Base-by-base conservation (phyloP, 2,888 invertebrate genomes). In the Microctonus aethiopoides region DNA sequence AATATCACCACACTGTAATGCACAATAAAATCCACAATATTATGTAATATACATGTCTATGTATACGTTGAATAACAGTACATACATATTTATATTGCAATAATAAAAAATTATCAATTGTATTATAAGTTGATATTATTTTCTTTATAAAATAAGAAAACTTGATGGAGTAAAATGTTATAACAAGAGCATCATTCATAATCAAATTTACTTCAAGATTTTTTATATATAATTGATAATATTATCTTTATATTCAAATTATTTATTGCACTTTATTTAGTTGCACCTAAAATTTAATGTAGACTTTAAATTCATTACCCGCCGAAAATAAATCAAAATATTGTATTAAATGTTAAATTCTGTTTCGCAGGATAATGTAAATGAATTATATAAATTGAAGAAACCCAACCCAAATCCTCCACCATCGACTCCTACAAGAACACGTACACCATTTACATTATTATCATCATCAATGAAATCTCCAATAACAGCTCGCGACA, bases 231-330 rank as follows among this genome's bases (percentile, higher is more conserved):
- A 72, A 78, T 72, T 72, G 75, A 77, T 76, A 78, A 76, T 80
- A 81, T 83, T 82, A 82, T 79, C 81, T 82, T 83, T 78, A 76
- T 84, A 82, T 81, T 77, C 80, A 80, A 81, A 80, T 80, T 79
- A 77, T 71, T 78, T 60, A n/a, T 68, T 41, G 75, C 79, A 76
- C 78, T 77, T 64, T 56, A 77, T 75, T 83, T 62, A 73, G 54
- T 71, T 75, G 75, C 77, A 78, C 77, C 78, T 68, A 16, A 46
- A 16, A 16, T 46, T 16, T 6, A 46, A 46, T 46, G 4, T 4
- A 4, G 16, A 16, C 16, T 16, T 6, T 46, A 7, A 16, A 16
- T 16, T 7, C 16, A 46, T n/a, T 7, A 6, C 6, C 9, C 5
- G 9, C 7, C 16, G 2, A 9, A 29, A 16, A 46, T 16, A 16